Conservation (phyloP, 2,888 invertebrate species). For the Gari tellinella region DNA sequence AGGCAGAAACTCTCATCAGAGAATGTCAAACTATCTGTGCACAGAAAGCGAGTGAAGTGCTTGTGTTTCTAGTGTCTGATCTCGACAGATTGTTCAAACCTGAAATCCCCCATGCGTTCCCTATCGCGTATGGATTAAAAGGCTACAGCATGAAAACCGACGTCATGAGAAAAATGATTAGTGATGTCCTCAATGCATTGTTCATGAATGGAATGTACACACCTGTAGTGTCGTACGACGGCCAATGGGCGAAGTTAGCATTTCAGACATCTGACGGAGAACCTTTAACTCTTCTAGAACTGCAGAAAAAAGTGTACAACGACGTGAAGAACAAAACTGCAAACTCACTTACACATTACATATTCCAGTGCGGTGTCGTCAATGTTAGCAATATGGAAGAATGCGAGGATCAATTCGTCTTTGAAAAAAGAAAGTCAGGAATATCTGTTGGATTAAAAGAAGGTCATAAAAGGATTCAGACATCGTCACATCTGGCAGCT, state of each 20-base stretch:
- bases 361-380: too few species aligned
- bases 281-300: slow-evolving; percentile 21
- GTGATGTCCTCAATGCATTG: slow-evolving; percentile 11
- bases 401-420: too few species aligned
- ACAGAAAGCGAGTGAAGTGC: slow-evolving; percentile 39
- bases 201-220: slow-evolving; percentile 22
- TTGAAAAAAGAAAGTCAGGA: too few species aligned
- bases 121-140: slow-evolving; percentile 31
- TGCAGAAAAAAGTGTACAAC: slow-evolving; percentile 32
- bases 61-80: slow-evolving; percentile 36
- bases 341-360: too few species aligned
- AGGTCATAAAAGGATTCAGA: too few species aligned
- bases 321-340: slow-evolving; percentile 6
- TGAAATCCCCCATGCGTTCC: slow-evolving; percentile 31
- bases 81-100: slow-evolving; percentile 35
- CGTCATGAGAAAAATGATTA: slow-evolving; percentile 18
- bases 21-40: background rate
- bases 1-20: too few species aligned
- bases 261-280: slow-evolving; percentile 14
- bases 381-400: too few species aligned
- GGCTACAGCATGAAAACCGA: slow-evolving; percentile 37
- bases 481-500: too few species aligned
- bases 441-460: too few species aligned
- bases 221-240: slow-evolving; percentile 31
- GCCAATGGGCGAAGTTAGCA: slow-evolving; percentile 28